These are phyloP conservation scores for Dynastes maya DNA, from an alignment of 2,888 invertebrate genomes.

Conservation along the genomic window DNA sequence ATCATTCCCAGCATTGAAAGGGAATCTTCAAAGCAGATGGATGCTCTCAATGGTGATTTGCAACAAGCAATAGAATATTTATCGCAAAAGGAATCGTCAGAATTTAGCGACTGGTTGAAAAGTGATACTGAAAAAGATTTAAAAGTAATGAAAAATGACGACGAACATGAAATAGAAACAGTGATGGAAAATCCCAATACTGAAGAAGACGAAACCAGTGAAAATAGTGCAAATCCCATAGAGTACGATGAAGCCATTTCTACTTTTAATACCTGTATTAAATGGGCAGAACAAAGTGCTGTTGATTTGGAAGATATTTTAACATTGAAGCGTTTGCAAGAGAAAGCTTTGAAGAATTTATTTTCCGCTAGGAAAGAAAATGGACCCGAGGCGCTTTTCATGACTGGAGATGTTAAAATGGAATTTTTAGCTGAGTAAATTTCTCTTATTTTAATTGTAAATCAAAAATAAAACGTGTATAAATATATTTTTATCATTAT, in stretches of 20 bases:
- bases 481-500: background rate
- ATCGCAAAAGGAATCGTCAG: background rate
- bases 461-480: too few species aligned
- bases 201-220: background rate
- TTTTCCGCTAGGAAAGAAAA: background rate
- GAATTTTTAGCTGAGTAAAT: constrained; percentile 13
- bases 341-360: constrained; percentile 4
- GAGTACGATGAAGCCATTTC: background rate
- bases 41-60: background rate
- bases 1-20: background rate
- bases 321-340: background rate
- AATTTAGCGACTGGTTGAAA: constrained; percentile 17
- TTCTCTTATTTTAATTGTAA: background rate
- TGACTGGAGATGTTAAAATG: background rate
- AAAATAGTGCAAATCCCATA: background rate
- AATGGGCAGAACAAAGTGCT: constrained; percentile 21
- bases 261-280: constrained; percentile 14
- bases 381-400: background rate
- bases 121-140: background rate
- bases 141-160: background rate
- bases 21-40: background rate
- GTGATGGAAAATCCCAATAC: background rate
- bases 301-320: background rate
- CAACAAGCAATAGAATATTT: constrained; percentile 4
- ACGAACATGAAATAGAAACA: background rate